These are phyloP conservation scores for Smutsia temminckii DNA, from an alignment of 2,797 vertebrate genomes.

Conservation along the genomic window DNA sequence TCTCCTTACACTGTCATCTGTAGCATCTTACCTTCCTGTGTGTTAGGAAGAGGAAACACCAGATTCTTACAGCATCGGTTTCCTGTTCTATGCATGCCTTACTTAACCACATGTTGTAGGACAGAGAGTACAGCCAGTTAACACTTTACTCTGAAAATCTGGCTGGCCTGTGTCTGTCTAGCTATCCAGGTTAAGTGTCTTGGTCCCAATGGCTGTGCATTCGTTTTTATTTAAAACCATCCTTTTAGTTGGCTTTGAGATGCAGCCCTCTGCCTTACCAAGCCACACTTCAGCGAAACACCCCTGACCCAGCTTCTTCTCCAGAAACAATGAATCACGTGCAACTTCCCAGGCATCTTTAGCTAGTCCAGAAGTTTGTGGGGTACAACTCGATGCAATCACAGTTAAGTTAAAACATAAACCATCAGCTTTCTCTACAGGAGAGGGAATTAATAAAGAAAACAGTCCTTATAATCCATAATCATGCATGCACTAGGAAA, in stretches of 20 bases:
- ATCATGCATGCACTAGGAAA: slow-evolving; percentile 90
- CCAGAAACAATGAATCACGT: slow-evolving; percentile 92
- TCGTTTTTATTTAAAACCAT: slow-evolving; percentile 71
- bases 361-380: slow-evolving; percentile 97
- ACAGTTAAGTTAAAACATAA: slow-evolving; percentile 98
- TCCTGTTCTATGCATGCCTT: slow-evolving; percentile 5
- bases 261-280: slow-evolving; percentile 93
- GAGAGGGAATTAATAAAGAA: slow-evolving; percentile 91
- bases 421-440: slow-evolving; percentile 97
- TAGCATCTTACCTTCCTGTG: slow-evolving; percentile 35
- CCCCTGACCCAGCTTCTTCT: slow-evolving; percentile 97
- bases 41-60: slow-evolving; percentile 46
- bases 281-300: slow-evolving; percentile 99
- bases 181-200: not conserved
- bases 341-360: slow-evolving; percentile 98
- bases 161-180: not conserved
- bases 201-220: not conserved
- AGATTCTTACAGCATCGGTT: not conserved
- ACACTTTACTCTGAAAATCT: not conserved
- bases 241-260: slow-evolving; percentile 81
- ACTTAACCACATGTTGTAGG: not conserved
- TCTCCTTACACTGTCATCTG: not conserved
- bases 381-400: slow-evolving; percentile 94
- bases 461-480: slow-evolving; percentile 90
- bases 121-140: not conserved